Conservation (phyloP, 2,113 vertebrate species). For the Herpetotheres cachinnans region DNA sequence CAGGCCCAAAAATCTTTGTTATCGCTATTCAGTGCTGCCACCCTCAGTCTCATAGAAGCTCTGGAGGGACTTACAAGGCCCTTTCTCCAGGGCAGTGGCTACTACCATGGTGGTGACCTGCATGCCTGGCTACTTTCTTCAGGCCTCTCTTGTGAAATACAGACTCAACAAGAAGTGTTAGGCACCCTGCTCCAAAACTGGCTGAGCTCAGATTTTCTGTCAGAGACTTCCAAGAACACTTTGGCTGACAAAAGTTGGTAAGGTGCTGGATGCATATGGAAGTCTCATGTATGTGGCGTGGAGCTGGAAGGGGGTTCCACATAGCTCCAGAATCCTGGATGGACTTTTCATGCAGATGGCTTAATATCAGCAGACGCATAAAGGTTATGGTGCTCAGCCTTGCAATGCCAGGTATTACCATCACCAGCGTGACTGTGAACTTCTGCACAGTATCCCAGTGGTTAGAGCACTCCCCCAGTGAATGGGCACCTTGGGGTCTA, state of each 20-base stretch:
- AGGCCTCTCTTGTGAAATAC: background rate
- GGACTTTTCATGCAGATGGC: background rate
- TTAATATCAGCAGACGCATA: background rate
- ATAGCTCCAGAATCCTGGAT: background rate
- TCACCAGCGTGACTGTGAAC: background rate
- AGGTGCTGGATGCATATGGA: background rate
- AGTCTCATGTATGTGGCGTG: background rate
- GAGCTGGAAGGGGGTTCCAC: background rate
- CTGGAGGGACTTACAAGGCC: background rate
- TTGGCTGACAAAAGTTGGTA: background rate
- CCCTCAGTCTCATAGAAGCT: background rate
- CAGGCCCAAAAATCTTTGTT: background rate
- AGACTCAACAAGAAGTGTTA: background rate
- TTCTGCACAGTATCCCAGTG: background rate
- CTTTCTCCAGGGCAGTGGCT: background rate
- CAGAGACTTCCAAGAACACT: background rate
- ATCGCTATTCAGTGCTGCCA: background rate
- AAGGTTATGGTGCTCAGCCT: background rate
- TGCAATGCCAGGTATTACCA: background rate
- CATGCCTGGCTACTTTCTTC: background rate
- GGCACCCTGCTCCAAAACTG: background rate
- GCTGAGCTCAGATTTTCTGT: background rate
- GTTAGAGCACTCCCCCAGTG: background rate
- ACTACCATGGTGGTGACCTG: background rate
- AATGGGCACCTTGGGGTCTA: background rate